A percentile compares a stretch with the other conserved stretches of the same genome.
phyloP scores from a whole-genome alignment of 53 echinoderm and acorn worm species.

The Stichopus horrens region DNA sequence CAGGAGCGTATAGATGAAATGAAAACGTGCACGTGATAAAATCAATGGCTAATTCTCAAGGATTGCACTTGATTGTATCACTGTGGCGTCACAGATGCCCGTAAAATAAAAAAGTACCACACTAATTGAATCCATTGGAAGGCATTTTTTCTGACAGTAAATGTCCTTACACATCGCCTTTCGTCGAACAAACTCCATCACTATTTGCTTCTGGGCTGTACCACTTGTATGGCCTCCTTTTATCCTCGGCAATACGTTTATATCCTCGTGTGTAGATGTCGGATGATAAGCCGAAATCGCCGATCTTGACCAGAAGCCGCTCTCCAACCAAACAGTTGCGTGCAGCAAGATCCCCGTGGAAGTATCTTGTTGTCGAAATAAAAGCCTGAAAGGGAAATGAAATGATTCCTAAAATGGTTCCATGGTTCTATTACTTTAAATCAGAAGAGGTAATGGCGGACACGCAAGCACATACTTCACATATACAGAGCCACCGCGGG shows the following conservation, averaged over 20 bases:
- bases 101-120: too few relatives aligned
- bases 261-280: conserved; percentile 56
- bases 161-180: conserved; percentile 58
- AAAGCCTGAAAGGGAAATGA: conserved; percentile 33
- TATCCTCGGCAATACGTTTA: conserved; percentile 24
- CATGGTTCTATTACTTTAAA: too few relatives aligned
- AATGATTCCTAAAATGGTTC: background rate
- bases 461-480: too few relatives aligned
- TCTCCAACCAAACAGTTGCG: conserved; percentile 53
- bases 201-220: conserved; percentile 54
- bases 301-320: conserved; percentile 46
- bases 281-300: conserved; percentile 57
- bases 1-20: too few relatives aligned
- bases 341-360: conserved; percentile 62
- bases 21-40: too few relatives aligned
- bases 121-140: too few relatives aligned
- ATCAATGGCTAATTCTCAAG: too few relatives aligned
- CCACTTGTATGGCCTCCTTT: conserved; percentile 53
- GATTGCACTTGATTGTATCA: too few relatives aligned
- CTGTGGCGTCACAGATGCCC: too few relatives aligned
- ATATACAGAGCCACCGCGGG: too few relatives aligned
- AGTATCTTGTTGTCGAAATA: conserved; percentile 47
- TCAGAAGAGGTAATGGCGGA: too few relatives aligned
- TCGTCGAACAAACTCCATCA: conserved; percentile 45
- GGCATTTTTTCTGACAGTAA: too few relatives aligned